Conservation (phyloP, 1,140 invertebrate genomes). For the Euwallacea similis region DNA sequence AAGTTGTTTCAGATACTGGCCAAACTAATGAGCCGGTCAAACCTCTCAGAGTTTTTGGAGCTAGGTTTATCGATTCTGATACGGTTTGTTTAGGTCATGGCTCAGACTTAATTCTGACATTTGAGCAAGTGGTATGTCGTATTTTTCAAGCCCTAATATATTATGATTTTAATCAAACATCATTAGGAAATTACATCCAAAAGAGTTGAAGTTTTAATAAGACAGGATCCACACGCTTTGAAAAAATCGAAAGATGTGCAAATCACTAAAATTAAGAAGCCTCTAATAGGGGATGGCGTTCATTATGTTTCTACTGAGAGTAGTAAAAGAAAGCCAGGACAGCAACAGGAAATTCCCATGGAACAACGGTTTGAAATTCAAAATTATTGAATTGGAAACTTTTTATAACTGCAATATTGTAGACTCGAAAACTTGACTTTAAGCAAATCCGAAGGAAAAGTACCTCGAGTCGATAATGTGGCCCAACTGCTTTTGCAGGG, state of each 20-base stretch:
- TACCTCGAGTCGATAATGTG: constrained; percentile 65
- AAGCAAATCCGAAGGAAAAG: constrained; percentile 52
- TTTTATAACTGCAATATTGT: neutral
- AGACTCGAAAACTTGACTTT: constrained; percentile 69
- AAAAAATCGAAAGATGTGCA: constrained; percentile 44
- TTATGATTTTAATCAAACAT: neutral
- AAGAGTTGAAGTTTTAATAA: constrained; percentile 61
- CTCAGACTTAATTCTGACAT: constrained; percentile 57
- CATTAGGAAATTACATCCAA: constrained; percentile 54
- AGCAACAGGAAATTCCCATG: constrained; percentile 69
- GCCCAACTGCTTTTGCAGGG: constrained; percentile 75
- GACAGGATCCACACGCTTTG: constrained; percentile 56
- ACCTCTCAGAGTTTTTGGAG: constrained; percentile 60
- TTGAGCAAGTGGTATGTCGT: constrained; percentile 64
- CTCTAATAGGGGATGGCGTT: constrained; percentile 55
- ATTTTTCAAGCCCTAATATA: constrained; percentile 25
- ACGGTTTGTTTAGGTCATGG: constrained; percentile 63
- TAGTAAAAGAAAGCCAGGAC: constrained; percentile 55
- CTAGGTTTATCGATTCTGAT: constrained; percentile 53
- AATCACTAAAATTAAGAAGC: constrained; percentile 56
- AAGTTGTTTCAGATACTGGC: constrained; percentile 62
- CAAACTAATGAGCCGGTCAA: constrained; percentile 57
- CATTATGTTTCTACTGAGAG: constrained; percentile 57
- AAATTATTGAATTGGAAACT: neutral
- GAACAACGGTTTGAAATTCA: constrained; percentile 59